phyloP scores from a whole-genome alignment of 2,113 vertebrate genomes.

The Nesogale talazaci region DNA sequence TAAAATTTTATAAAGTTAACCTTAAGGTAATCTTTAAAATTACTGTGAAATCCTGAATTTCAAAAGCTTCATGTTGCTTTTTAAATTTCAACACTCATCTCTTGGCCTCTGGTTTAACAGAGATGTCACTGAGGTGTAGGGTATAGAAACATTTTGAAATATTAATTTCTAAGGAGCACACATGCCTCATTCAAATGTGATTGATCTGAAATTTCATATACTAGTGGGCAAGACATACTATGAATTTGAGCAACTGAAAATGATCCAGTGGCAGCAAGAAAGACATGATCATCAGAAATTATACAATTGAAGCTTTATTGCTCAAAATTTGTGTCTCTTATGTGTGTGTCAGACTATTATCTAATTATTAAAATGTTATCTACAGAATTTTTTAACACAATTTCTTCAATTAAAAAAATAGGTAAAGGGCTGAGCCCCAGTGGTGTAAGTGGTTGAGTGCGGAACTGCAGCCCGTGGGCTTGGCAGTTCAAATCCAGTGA shows the following conservation, averaged over 20 bases:
- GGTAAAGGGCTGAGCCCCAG: no score
- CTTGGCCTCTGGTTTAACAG: no score
- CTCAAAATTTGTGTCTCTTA: neutral
- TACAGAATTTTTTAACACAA: neutral
- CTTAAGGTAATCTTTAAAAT: no score
- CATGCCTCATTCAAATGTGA: neutral
- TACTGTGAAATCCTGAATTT: no score
- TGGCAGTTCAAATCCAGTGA: no score
- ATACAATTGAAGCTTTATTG: neutral
- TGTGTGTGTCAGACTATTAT: neutral
- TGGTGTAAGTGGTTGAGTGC: no score
- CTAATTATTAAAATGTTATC: neutral
- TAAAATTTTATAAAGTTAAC: no score
- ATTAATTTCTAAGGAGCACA: neutral
- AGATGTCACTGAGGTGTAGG: neutral
- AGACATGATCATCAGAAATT: conserved; percentile 14
- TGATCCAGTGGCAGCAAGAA: neutral
- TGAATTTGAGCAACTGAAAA: neutral
- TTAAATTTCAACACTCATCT: no score
- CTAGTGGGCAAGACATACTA: neutral
- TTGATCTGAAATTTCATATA: neutral
- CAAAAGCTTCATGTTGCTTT: no score
- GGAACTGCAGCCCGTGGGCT: no score
- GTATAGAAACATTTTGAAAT: neutral
- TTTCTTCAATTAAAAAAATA: no score